Conservation (phyloP, 2,888 invertebrate genomes). For the Ommatoiulus sabulosus region DNA sequence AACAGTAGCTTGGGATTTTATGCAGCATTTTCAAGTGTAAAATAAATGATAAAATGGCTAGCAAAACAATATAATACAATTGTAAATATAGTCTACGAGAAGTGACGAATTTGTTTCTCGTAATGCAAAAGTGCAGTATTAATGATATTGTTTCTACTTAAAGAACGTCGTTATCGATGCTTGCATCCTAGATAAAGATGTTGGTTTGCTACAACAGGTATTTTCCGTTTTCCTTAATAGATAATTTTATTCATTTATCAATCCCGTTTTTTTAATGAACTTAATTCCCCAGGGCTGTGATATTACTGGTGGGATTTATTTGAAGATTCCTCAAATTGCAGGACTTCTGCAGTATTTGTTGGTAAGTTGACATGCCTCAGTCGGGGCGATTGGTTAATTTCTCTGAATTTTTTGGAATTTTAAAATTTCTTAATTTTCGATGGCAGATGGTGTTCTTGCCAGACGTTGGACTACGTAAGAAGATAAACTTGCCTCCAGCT, state of each 20-base stretch:
- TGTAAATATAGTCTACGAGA: too few relatives aligned
- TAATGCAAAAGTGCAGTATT: not conserved
- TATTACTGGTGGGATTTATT: conserved; percentile 92
- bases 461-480: conserved; percentile 74
- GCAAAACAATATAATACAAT: too few relatives aligned
- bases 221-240: conserved; percentile 6
- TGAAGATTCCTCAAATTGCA: conserved; percentile 87
- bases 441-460: conserved; percentile 91
- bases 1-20: too few relatives aligned
- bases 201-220: conserved; percentile 87
- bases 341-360: conserved; percentile 87
- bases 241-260: not conserved
- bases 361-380: conserved; percentile 70
- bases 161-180: conserved; percentile 88
- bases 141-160: not conserved
- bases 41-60: too few relatives aligned
- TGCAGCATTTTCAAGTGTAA: too few relatives aligned
- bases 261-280: not conserved
- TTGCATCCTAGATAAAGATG: conserved; percentile 90
- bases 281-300: conserved; percentile 80
- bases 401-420: not conserved
- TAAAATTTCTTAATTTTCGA: not conserved
- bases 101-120: too few relatives aligned
- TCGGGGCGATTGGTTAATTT: not conserved
- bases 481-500: conserved; percentile 87